Percentiles rank a stretch among this genome's conserved stretches.
Evolutionary conservation across 2,113 vertebrate species (phyloP).

Genomic region (Clarias gariepinus): DNA sequence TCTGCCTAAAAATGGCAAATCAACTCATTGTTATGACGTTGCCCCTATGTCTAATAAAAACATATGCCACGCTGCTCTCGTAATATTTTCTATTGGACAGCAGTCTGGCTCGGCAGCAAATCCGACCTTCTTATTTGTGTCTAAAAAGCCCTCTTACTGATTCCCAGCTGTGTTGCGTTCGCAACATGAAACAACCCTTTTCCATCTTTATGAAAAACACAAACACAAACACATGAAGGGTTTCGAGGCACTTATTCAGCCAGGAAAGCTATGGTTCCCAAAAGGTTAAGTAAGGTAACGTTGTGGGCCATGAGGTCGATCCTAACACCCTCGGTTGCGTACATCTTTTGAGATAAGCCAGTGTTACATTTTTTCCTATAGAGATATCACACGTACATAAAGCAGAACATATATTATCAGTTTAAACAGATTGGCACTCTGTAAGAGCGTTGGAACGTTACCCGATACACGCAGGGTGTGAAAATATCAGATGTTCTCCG

Average conservation of each 20-base stretch:
- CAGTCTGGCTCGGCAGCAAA: conserved; percentile 37
- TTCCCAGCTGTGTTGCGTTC: conserved; percentile 36
- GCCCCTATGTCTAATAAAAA: conserved; percentile 50
- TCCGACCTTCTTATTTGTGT: conserved; percentile 25
- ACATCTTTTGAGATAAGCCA: neutral
- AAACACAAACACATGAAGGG: conserved; percentile 8
- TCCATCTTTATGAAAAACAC: conserved; percentile 19
- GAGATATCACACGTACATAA: neutral
- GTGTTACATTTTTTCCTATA: neutral
- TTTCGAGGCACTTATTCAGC: neutral
- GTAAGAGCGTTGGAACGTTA: conserved; percentile 14
- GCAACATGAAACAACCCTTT: conserved; percentile 28
- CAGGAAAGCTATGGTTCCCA: conserved; percentile 1
- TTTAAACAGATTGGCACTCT: conserved; percentile 11
- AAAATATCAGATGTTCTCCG: conserved; percentile 28
- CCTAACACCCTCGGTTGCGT: neutral
- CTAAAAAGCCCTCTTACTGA: conserved; percentile 25
- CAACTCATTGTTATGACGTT: conserved; percentile 45
- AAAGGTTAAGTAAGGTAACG: conserved; percentile 11
- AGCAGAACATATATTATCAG: neutral
- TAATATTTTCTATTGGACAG: conserved; percentile 43
- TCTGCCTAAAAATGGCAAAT: conserved; percentile 55
- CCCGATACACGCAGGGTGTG: conserved; percentile 24
- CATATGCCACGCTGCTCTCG: conserved; percentile 44
- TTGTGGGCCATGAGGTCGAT: neutral